These are phyloP conservation scores for Thamnaconus septentrionalis DNA, from an alignment of 2,113 vertebrate genomes.

Conservation along the genomic window DNA sequence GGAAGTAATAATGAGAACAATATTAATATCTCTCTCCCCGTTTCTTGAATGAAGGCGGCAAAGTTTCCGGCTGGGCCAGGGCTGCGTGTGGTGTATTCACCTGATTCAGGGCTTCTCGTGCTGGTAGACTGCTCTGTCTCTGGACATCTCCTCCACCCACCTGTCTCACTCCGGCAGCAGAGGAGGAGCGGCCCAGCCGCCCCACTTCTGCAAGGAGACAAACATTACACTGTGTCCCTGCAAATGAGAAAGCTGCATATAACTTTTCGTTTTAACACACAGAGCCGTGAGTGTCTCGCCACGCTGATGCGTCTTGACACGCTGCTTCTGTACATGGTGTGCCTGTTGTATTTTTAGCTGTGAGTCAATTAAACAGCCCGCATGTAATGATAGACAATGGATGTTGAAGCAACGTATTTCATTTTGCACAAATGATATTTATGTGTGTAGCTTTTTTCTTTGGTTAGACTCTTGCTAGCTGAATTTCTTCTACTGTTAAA, in stretches of 20 bases:
- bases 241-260: slow-evolving; percentile 38
- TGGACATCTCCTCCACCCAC: slow-evolving; percentile 80
- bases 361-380: too few species aligned
- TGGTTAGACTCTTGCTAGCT: too few species aligned
- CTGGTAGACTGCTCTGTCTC: slow-evolving; percentile 85
- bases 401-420: too few species aligned
- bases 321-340: slow-evolving; percentile 11
- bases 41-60: slow-evolving; percentile 38
- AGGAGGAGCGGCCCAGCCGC: slow-evolving; percentile 88
- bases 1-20: slow-evolving; percentile 55
- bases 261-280: slow-evolving; percentile 25
- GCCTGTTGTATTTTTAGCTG: background rate
- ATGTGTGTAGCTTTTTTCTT: too few species aligned
- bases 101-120: slow-evolving; percentile 81
- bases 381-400: too few species aligned
- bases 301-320: background rate
- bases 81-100: slow-evolving; percentile 59
- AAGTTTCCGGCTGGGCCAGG: slow-evolving; percentile 9
- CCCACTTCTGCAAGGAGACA: slow-evolving; percentile 81
- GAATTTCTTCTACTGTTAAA: too few species aligned
- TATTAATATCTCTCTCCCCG: slow-evolving; percentile 45
- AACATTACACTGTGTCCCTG: slow-evolving; percentile 35
- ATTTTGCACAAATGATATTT: too few species aligned
- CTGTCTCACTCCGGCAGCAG: slow-evolving; percentile 87
- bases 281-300: background rate